Base-by-base conservation (phyloP, 2,797 vertebrate species). In the Philypnodon macrostomus region DNA sequence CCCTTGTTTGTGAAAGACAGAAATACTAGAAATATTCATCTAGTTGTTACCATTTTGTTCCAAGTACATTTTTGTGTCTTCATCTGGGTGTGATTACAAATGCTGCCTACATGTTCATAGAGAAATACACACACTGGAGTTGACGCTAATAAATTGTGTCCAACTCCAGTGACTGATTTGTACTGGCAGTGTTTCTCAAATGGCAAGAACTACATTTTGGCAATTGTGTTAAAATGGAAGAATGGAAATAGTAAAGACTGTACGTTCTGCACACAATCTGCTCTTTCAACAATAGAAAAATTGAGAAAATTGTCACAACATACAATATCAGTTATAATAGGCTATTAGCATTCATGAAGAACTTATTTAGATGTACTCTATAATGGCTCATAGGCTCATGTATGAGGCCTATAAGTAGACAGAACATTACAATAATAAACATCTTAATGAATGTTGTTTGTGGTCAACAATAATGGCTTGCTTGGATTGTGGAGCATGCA, bases 101-200 rank as follows among this genome's bases (percentile, higher is more conserved):
- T 34, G 13, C 12, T n/a, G 18, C 5, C 9, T 33, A 30, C 12
- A 14, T 27, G 29, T 4, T 41, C 13, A 46, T 4, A 30, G 11
- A 53, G 9, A 56, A 30, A 37, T 2, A 9, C 47, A 66, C 52
- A 49, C 16, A 54, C 17, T 16, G 12, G 2, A 55, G 16, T 8
- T 36, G 9, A 16, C 34, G 3, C 34, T 33, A 23, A 26, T 24
- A 24, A 27, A 26, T 30, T 11, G 7, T 1, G 18, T 21, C 19
- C 11, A 21, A 13, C 10, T n/a, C n/a, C 4, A 7, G 26, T 19
- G 42, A 18, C 7, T 19, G 12, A 45, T 45, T 31, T 45, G 42
- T 29, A 18, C 29, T 13, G 16, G 16, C 16, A 9, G 11, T 4
- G 17, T 31, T 30, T 45, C 15, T 31, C 11, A 45, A 19, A 21